These are phyloP conservation scores for Mesoligia furuncula DNA, from an alignment of 2,888 invertebrate genomes.

Conservation along the genomic window DNA sequence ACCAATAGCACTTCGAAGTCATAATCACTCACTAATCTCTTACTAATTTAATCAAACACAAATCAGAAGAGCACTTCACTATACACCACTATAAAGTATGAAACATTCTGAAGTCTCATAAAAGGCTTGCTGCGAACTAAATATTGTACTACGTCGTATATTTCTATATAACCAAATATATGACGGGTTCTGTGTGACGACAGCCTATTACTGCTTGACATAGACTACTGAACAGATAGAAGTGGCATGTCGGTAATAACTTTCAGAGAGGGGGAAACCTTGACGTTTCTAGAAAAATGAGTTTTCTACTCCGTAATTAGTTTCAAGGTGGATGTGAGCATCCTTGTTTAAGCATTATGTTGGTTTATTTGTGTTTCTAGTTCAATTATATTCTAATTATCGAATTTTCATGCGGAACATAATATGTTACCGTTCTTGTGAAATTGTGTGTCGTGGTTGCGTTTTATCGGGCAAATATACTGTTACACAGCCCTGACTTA, in stretches of 20 bases:
- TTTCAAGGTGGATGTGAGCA: conserved; percentile 55
- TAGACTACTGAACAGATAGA: conserved; percentile 70
- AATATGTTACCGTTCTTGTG: conserved; percentile 34
- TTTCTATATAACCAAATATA: conserved; percentile 50
- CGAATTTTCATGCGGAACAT: conserved; percentile 17
- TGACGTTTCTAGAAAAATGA: conserved; percentile 51
- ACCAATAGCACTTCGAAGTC: conserved; percentile 53
- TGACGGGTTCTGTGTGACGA: conserved; percentile 56
- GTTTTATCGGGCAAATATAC: neutral
- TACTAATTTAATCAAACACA: conserved; percentile 75
- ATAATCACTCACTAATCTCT: conserved; percentile 65
- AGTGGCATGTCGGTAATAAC: conserved; percentile 45
- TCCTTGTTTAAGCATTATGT: conserved; percentile 56
- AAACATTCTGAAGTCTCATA: conserved; percentile 45
- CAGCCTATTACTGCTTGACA: conserved; percentile 61
- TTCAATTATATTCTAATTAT: conserved; percentile 44
- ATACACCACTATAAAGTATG: conserved; percentile 47
- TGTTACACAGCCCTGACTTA: neutral
- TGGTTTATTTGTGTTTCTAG: conserved; percentile 38
- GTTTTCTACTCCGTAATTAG: conserved; percentile 62
- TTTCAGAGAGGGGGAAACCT: conserved; percentile 59
- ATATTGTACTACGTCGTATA: conserved; percentile 27
- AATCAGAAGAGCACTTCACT: conserved; percentile 74
- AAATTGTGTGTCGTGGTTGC: conserved; percentile 1
- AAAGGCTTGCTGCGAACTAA: conserved; percentile 50